Base-by-base conservation (phyloP, 2,113 vertebrate species). In the Dasyurus viverrinus region DNA sequence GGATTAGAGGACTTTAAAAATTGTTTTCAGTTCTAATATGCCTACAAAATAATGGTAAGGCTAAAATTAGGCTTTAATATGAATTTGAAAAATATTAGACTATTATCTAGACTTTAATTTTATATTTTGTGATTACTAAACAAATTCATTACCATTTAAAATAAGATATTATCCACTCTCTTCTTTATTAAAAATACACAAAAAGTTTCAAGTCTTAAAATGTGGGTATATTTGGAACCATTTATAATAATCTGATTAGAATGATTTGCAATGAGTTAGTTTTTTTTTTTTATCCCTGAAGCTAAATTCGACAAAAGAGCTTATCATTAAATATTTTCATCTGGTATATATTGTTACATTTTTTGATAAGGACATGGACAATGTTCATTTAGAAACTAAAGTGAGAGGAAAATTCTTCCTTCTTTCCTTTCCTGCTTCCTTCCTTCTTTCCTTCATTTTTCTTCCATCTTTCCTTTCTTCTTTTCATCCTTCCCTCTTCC, bases 211-310 rank as follows among this genome's bases (percentile, higher is more conserved):
- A 92, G 46, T 36, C n/a, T 11, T 90, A 0, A 54, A 55, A 90
- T 55, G 30, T 8, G 46, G 36, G 16, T 36, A 54, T 53, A 84
- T 90, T 68, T 91, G 91, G 26, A 57, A 94, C 27, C 91, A 42
- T 90, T 90, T 89, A 90, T 52, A 94, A 36, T 47, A 91, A 90
- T 90, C 93, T 92, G 93, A 92, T 93, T 46, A 54, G 12, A 19
- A 57, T 91, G 47, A 68, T 30, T 90, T 55, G 55, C 47, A 90
- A 26, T 46, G 89, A 94, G 92, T 90, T 30, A 60, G 90, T 46
- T 46, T 96, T n/a, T n/a, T n/a, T n/a, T n/a, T 47, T 94, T 92
- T 36, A 91, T 52, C 91, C 89, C 53, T 36, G 52, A 52, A 47
- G 89, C 36, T 93, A 90, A 92, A 57, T 89, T 89, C 94, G 91